Base-by-base conservation (phyloP, 1,140 invertebrate genomes). In the Frieseomelitta varia region DNA sequence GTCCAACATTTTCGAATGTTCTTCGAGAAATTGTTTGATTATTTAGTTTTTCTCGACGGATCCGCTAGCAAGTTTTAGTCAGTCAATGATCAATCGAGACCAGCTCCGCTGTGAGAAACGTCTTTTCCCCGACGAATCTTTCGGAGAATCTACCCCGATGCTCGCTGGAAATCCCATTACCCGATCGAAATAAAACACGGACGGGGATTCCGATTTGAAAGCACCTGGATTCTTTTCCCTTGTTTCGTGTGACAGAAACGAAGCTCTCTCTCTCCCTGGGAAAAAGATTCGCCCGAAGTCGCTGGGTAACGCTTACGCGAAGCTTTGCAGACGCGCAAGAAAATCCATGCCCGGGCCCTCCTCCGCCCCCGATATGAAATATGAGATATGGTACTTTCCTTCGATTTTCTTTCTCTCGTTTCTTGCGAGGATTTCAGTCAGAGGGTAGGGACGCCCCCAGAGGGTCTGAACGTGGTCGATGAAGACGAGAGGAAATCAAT, bases 401-500 rank as follows among this genome's bases (percentile, higher is more conserved):
- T 91, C 90, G 90, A 84, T 88, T 87, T 79, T 81, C 83, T 80
- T 90, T 86, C 69, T 86, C 74, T 67, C 85, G 85, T 88, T 91
- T 93, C 90, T 91, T 90, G 91, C 92, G 91, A 90, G 93, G 91
- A 93, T 94, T 94, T 92, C 87, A 87, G 92, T 93, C 91, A 83
- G 85, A 87, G 91, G 88, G 90, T 88, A 87, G 92, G 90, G 88
- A 90, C 86, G 90, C 88, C 90, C 87, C 92, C 71, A 89, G 91
- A 91, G 91, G 90, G 91, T 91, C 77, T 89, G 87, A 92, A 93
- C 90, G 91, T 92, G 93, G 93, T 92, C 93, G 93, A 94, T 92
- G 93, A 92, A 93, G 93, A 94, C 93, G 93, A 94, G 93, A 94
- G 92, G 94, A 94, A 95, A 95, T 95, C 94, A 94, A 95, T 95